Percentiles rank a stretch among this genome's conserved stretches.
Evolutionary conservation across 2,888 invertebrate species (phyloP).

Genomic region (Lasioglossum figueresi): DNA sequence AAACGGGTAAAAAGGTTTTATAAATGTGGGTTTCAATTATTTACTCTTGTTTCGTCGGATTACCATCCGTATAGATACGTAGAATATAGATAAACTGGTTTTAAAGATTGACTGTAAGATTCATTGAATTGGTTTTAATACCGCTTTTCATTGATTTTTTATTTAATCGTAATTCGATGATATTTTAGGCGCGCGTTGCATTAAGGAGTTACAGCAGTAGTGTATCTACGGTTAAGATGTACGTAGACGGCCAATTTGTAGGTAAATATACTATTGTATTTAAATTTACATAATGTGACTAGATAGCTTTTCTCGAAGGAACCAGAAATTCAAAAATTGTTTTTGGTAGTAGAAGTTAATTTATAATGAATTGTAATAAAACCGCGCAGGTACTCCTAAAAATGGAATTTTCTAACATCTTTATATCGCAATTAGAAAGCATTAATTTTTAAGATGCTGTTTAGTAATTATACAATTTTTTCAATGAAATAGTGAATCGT

Average conservation of each 20-base stretch:
- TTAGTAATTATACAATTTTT: not conserved
- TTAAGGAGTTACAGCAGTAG: conserved; percentile 85
- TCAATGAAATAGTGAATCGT: not conserved
- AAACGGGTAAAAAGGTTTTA: not conserved
- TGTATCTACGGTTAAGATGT: conserved; percentile 94
- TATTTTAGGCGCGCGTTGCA: conserved; percentile 59
- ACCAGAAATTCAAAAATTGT: no score
- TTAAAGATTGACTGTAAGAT: not conserved
- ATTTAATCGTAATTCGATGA: conserved; percentile 28
- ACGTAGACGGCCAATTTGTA: conserved; percentile 96
- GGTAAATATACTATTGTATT: conserved; percentile 71
- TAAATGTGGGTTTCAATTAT: not conserved
- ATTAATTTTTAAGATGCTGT: not conserved
- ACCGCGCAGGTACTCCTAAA: not conserved
- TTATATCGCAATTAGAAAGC: not conserved
- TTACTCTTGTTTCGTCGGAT: not conserved
- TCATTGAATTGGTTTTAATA: conserved; percentile 1
- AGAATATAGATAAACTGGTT: not conserved
- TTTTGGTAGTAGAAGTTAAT: not conserved
- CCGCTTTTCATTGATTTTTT: no score
- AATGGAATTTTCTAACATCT: not conserved
- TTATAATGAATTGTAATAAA: not conserved
- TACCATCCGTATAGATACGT: not conserved
- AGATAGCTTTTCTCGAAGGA: no score
- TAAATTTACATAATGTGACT: conserved; percentile 33